Conservation (phyloP, 2,888 invertebrate species). For the Calliphora vomitoria region DNA sequence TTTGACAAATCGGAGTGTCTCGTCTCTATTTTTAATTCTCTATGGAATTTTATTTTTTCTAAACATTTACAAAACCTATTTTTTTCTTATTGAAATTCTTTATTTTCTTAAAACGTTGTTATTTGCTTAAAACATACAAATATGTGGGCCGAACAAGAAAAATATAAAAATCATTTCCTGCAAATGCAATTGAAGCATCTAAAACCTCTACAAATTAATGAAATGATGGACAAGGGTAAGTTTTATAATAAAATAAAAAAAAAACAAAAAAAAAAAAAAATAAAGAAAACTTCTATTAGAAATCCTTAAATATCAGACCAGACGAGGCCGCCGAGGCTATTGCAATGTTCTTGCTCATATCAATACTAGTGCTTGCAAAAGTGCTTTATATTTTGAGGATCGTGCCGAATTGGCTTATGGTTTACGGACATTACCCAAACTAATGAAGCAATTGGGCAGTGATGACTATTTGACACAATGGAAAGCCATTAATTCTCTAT, state of each 20-base stretch:
- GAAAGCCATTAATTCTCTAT: slow-evolving; percentile 78
- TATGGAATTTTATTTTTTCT: no score
- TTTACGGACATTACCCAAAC: slow-evolving; percentile 78
- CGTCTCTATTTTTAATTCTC: no score
- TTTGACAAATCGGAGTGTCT: no score
- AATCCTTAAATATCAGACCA: slow-evolving; percentile 5
- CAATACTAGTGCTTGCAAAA: slow-evolving; percentile 53
- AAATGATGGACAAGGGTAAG: slow-evolving; percentile 71
- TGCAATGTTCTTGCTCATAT: slow-evolving; percentile 46
- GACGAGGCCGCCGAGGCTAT: slow-evolving; percentile 54
- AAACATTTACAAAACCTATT: no score
- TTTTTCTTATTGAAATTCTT: no score
- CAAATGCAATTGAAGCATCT: slow-evolving; percentile 74
- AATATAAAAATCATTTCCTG: slow-evolving; percentile 79
- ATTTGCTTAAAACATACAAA: slow-evolving; percentile 16
- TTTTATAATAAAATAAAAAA: background rate
- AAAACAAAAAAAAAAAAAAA: background rate
- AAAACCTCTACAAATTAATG: slow-evolving; percentile 69
- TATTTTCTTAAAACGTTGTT: background rate
- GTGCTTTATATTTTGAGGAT: slow-evolving; percentile 78
- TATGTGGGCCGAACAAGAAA: slow-evolving; percentile 81
- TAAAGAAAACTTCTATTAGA: background rate
- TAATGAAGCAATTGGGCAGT: slow-evolving; percentile 79
- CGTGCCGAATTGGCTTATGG: slow-evolving; percentile 80
- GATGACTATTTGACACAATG: slow-evolving; percentile 77